These are phyloP conservation scores for Mola mola DNA, from an alignment of 2,113 vertebrate species.

Conservation along the genomic window DNA sequence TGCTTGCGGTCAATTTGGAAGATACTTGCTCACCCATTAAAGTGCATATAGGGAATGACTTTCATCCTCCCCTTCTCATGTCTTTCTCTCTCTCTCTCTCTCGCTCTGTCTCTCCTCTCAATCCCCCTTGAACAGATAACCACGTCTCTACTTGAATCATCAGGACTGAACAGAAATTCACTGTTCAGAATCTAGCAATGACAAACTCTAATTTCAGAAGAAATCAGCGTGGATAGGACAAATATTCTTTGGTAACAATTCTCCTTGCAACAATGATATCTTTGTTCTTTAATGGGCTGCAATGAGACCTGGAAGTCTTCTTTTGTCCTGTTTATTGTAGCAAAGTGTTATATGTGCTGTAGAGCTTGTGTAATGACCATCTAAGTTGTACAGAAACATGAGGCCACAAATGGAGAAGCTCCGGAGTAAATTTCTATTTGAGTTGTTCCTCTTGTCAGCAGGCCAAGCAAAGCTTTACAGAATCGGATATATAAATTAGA, in stretches of 20 bases:
- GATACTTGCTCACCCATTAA: slow-evolving; percentile 63
- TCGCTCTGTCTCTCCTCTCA: no score
- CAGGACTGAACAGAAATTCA: slow-evolving; percentile 27
- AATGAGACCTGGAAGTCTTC: slow-evolving; percentile 51
- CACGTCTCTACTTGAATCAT: slow-evolving; percentile 44
- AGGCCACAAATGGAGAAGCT: neutral
- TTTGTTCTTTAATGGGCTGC: slow-evolving; percentile 44
- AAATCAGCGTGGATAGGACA: slow-evolving; percentile 21
- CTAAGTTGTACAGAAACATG: no score
- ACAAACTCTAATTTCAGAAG: slow-evolving; percentile 4
- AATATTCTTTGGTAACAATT: slow-evolving; percentile 24
- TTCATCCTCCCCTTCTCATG: slow-evolving; percentile 43
- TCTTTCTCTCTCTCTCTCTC: neutral
- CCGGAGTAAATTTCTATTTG: neutral
- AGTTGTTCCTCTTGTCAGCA: neutral
- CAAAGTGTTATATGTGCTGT: slow-evolving; percentile 25
- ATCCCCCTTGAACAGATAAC: slow-evolving; percentile 23
- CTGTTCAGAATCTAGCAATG: slow-evolving; percentile 20
- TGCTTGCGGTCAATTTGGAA: slow-evolving; percentile 60
- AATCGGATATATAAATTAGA: slow-evolving; percentile 28
- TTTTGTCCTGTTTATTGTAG: slow-evolving; percentile 24
- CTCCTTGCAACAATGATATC: slow-evolving; percentile 30
- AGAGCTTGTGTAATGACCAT: slow-evolving; percentile 31
- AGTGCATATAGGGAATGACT: slow-evolving; percentile 52
- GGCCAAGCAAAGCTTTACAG: slow-evolving; percentile 2